Evolutionary conservation across 2,113 vertebrate genomes (phyloP), one percentile per base, ranked within the genome.

Genomic region (Ovis canadensis): DNA sequence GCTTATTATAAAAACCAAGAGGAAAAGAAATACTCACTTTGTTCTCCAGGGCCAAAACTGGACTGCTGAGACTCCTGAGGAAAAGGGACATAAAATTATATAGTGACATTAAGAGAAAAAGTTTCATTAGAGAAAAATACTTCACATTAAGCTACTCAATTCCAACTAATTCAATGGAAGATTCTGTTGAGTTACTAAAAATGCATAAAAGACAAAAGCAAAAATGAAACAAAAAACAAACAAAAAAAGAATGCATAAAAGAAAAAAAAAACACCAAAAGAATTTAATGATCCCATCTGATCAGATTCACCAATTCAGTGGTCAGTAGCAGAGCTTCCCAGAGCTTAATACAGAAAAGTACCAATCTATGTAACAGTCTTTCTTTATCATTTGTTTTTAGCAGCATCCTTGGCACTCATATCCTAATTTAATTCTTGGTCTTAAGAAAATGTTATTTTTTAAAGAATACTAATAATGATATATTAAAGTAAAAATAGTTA

Each of bases 31-130:
- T 97, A 99, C 99, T 99, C 97, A 99, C 99, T 99, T 98, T 99
- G 99, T 91, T 99, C 99, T 97, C 99, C 99, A 96, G 99, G 97
- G 97, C 99, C 99, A 98, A 99, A 99, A 98, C 94, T 98, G 96
- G 99, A 98, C 97, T 99, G 99, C 5, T 99, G 99, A 84, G 99
- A 98, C 85, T 99, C 99, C 99, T 99, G 97, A 93, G 92, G 93
- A 97, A 93, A 93, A 96, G 94, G 96, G 90, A 98, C 8, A 98
- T 95, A 96, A 98, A 95, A 91, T 88, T 94, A 98, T 33, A 97
- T 60, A 80, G 57, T 97, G 74, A 95, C 62, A 89, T 13, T 78
- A 97, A 43, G 23, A 94, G 4, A 93, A 59, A 94, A 93, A 74
- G 25, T 16, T 54, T 50, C 12, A 29, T 90, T 92, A 89, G 36